Evolutionary conservation across 2,113 vertebrate species (phyloP).

Genomic region (Glaucomys volans): DNA sequence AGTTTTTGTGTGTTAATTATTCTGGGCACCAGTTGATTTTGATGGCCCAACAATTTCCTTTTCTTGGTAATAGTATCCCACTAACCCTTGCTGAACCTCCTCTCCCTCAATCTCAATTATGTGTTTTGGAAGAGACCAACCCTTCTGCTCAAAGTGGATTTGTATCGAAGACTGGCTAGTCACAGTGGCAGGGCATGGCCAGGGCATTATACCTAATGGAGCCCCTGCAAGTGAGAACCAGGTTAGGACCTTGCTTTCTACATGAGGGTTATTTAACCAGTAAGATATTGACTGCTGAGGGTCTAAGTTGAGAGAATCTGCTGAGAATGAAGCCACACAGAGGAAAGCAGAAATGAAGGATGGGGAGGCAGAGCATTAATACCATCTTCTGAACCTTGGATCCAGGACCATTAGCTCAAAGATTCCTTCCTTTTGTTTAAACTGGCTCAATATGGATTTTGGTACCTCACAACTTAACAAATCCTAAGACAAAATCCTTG

Average conservation of each 20-base stretch:
- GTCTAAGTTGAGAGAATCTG: not conserved
- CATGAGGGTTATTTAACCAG: not conserved
- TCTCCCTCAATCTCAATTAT: not conserved
- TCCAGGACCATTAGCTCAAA: not conserved
- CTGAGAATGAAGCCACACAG: not conserved
- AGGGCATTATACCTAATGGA: not conserved
- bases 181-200: not conserved
- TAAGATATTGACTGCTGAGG: not conserved
- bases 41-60: not conserved
- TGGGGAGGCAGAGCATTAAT: not conserved
- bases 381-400: not conserved
- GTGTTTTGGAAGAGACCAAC: not conserved
- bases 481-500: not conserved
- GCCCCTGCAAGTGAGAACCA: not conserved
- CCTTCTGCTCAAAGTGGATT: not conserved
- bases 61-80: not conserved
- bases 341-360: not conserved
- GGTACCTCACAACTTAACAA: not conserved
- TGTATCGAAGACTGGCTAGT: not conserved
- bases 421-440: not conserved
- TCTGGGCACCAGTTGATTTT: not conserved
- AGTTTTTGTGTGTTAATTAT: not conserved
- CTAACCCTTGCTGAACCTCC: not conserved
- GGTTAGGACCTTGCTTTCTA: not conserved
- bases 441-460: slow-evolving; percentile 2